Base-by-base conservation (phyloP, 2,888 invertebrate species). In the Criorhina ranunculi region DNA sequence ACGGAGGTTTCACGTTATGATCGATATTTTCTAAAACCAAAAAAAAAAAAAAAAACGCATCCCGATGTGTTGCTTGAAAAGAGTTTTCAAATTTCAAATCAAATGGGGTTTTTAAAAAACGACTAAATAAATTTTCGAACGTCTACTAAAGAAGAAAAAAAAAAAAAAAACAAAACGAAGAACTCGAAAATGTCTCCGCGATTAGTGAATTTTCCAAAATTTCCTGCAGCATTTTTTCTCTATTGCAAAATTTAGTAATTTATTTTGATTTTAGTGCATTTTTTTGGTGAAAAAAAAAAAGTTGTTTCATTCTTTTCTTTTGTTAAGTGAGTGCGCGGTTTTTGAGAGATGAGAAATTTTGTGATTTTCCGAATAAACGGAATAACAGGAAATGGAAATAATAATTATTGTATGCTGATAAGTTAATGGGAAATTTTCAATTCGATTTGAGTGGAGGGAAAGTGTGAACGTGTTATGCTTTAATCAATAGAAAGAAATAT, bases 1-100 rank as follows among this genome's bases (percentile, higher is more conserved):
- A 90, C 91, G 91, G 91, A 91, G 91, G 91, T 91, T 91, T 91
- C 90, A 91, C 91, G 90, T 90, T 89, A 85, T 85, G 85, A 85
- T 85, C 85, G 83, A 76, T 86, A 76, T 40, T 85, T 80, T 33
- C 19, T 67, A 49, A 57, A 62, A 67, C 60, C 19, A 57, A 40
- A 19, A 19, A 37, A 19, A 59, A 57, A 40, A 19, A 19, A 37
- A 19, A 59, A 73, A 80, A 80, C 80, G 81, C 86, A 86, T 81
- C 66, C 72, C 76, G 72, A 81, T 81, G 77, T 86, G 60, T 78
- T 75, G 80, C 57, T 57, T 70, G 24, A 66, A 57, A 35, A 35
- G 19, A 17, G n/a, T 59, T 66, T 69, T 69, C 24, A 62, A 55
- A 55, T 64, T 49, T 77, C 70, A 76, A 86, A 78, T 66, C 51